Conservation (phyloP, 2,797 vertebrate species). For the Poeciliopsis infans region DNA sequence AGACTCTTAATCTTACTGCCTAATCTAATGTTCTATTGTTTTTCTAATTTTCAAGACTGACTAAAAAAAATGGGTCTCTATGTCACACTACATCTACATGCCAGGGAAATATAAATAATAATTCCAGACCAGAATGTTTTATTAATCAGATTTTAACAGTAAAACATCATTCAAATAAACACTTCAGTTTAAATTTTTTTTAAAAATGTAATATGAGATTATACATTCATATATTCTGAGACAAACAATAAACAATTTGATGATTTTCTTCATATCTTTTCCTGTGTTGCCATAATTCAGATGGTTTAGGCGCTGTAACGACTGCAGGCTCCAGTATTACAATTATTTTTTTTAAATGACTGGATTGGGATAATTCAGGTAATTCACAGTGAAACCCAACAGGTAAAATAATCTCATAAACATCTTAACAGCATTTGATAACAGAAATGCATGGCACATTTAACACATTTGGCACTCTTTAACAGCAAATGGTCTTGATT, state of each 20-base stretch:
- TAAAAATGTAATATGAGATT: not conserved
- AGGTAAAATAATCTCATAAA: constrained; percentile 12
- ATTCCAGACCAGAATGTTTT: not conserved
- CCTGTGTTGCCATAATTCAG: not conserved
- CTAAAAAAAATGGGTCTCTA: not conserved
- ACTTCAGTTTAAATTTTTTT: not conserved
- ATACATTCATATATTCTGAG: not conserved
- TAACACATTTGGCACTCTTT: constrained; percentile 40
- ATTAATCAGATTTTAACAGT: not conserved
- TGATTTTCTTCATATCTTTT: not conserved
- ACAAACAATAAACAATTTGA: not conserved
- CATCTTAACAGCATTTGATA: constrained; percentile 17
- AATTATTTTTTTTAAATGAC: not conserved
- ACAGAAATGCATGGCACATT: constrained; percentile 20
- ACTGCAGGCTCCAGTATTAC: not conserved
- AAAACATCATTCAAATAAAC: not conserved
- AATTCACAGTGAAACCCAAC: constrained; percentile 52
- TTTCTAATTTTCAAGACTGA: not conserved
- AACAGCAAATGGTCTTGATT: constrained; percentile 32
- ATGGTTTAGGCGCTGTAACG: not conserved
- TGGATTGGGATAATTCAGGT: not conserved
- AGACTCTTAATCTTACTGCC: not conserved
- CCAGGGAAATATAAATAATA: not conserved
- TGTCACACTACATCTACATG: not conserved
- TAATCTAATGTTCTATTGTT: not conserved